A percentile compares a stretch with the other conserved stretches of the same genome.
These are phyloP conservation scores for Ceratina australensis DNA, from an alignment of 1,140 invertebrate species.

Conservation along the genomic window DNA sequence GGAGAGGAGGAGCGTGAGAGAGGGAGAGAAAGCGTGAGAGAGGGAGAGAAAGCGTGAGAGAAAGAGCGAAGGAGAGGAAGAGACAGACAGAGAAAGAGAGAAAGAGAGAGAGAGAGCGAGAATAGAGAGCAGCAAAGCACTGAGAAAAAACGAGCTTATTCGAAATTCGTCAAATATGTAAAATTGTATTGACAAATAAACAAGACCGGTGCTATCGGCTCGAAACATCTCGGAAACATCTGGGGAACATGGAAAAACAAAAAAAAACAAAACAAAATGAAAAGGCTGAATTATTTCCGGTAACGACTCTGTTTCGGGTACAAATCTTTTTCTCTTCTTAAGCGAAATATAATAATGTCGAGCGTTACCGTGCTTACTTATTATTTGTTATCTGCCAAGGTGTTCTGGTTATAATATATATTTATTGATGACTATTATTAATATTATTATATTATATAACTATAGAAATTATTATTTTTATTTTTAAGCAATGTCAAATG, in stretches of 20 bases:
- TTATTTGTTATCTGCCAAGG: constrained; percentile 79
- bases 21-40: not conserved
- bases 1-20: not conserved
- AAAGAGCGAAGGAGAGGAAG: not conserved
- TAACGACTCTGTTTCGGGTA: constrained; percentile 49
- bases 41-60: not conserved
- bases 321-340: constrained; percentile 45
- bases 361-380: constrained; percentile 78
- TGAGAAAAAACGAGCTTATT: constrained; percentile 50
- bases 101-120: constrained; percentile 2
- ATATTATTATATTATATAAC: constrained; percentile 68
- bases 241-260: constrained; percentile 26
- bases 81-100: constrained; percentile 12
- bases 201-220: constrained; percentile 47
- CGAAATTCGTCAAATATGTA: constrained; percentile 47
- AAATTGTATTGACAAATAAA: constrained; percentile 48
- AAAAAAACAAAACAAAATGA: too few species aligned
- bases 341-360: constrained; percentile 48
- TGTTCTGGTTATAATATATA: constrained; percentile 80
- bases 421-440: constrained; percentile 77
- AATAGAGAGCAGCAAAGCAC: constrained; percentile 55
- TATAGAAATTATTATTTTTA: constrained; percentile 73
- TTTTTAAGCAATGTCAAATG: constrained; percentile 78
- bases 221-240: constrained; percentile 38
- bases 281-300: constrained; percentile 55